A percentile compares a stretch with the other conserved stretches of the same genome.
Evolutionary conservation across 2,797 vertebrate genomes (phyloP).

Genomic region (Chaetodon trifasciatus): DNA sequence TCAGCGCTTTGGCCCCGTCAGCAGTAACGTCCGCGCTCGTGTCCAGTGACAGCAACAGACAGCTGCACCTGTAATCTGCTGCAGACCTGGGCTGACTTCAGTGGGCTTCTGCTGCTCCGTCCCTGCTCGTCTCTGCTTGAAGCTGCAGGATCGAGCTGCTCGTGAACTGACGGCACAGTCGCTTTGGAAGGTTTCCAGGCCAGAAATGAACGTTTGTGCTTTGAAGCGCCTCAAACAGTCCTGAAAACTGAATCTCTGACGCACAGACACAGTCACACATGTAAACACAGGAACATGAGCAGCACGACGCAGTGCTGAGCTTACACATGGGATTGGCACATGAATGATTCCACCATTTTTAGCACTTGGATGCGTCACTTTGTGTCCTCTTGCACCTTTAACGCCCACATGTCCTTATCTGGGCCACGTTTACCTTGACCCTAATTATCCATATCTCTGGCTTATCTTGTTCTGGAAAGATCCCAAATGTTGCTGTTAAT

Average conservation of each 20-base stretch:
- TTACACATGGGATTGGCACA: too few species aligned
- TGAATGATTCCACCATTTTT: too few species aligned
- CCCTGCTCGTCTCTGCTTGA: background rate
- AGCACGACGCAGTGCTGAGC: too few species aligned
- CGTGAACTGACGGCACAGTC: background rate
- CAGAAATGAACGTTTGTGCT: background rate
- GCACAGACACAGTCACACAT: too few species aligned
- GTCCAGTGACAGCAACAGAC: background rate
- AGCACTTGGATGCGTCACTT: too few species aligned
- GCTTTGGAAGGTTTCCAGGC: background rate
- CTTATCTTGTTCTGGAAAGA: background rate
- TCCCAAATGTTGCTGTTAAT: too few species aligned
- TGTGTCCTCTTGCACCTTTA: too few species aligned
- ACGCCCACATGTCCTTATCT: too few species aligned
- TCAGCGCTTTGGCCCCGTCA: background rate
- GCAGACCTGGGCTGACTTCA: slow-evolving; percentile 16
- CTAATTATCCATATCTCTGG: background rate
- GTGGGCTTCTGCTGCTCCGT: slow-evolving; percentile 18
- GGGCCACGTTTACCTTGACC: too few species aligned
- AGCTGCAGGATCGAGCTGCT: background rate
- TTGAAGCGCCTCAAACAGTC: too few species aligned
- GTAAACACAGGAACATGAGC: too few species aligned
- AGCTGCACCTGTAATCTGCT: slow-evolving; percentile 48
- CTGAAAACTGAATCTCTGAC: too few species aligned
- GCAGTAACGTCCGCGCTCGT: background rate